phyloP scores from a whole-genome alignment of 1,140 invertebrate genomes.

The Hylaeus anthracinus region DNA sequence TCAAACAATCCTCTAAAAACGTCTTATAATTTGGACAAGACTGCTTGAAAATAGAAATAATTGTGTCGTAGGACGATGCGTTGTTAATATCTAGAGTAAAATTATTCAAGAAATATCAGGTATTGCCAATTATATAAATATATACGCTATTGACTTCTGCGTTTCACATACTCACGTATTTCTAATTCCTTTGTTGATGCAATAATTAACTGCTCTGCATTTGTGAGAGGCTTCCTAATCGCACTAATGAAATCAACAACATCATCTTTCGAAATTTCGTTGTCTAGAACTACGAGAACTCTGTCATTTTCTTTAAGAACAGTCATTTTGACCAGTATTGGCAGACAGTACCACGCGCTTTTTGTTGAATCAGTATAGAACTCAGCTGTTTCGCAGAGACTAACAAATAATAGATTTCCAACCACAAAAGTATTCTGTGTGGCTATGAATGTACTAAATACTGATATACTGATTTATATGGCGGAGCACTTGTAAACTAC shows the following conservation, averaged over 20 bases:
- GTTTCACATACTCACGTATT: constrained; percentile 15
- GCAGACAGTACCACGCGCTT: not conserved
- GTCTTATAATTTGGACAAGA: constrained; percentile 78
- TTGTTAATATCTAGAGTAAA: constrained; percentile 45
- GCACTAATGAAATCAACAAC: not conserved
- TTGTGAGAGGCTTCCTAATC: not conserved
- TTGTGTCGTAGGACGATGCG: constrained; percentile 82
- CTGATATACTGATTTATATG: no score
- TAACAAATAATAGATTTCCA: not conserved
- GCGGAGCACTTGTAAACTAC: not conserved
- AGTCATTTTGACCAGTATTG: constrained; percentile 6
- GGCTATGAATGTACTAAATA: no score
- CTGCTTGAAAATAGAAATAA: constrained; percentile 82
- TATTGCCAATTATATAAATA: not conserved
- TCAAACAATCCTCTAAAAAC: constrained; percentile 81
- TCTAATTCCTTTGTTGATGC: constrained; percentile 8
- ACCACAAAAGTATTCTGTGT: not conserved
- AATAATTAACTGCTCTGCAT: constrained; percentile 6
- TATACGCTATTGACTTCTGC: not conserved
- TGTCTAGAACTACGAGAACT: constrained; percentile 16
- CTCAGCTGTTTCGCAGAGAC: not conserved
- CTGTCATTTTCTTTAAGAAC: constrained; percentile 8
- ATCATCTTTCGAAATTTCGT: not conserved
- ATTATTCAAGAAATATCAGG: not conserved
- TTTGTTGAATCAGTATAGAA: not conserved